Percentiles rank a stretch among this genome's conserved stretches.
phyloP scores from a whole-genome alignment of 53 echinoderm and acorn worm genomes.

The Arbacia lixula region DNA sequence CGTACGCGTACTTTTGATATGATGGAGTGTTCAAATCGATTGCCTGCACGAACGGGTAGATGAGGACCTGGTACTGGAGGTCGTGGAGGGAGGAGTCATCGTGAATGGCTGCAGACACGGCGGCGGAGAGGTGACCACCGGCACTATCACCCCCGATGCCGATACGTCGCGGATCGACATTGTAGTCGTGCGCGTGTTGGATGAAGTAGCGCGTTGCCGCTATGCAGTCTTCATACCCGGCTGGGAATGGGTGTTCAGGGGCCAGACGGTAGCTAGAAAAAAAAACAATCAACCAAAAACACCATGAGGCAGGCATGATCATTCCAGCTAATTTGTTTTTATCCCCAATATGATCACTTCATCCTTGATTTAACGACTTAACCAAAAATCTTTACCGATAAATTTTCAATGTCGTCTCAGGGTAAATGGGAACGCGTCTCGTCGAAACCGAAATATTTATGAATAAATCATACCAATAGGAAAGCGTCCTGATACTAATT shows the following conservation, averaged over 20 bases:
- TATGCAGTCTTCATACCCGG: conserved; percentile 72
- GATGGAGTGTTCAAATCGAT: conserved; percentile 78
- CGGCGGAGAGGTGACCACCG: conserved; percentile 75
- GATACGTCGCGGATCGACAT: conserved; percentile 61
- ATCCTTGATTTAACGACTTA: too few relatives aligned
- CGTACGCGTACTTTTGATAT: conserved; percentile 39
- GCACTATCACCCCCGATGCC: conserved; percentile 86
- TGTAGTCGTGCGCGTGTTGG: conserved; percentile 69
- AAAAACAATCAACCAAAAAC: too few relatives aligned
- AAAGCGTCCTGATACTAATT: too few relatives aligned
- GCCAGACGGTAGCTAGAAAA: conserved; percentile 76
- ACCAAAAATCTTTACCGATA: too few relatives aligned
- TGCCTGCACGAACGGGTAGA: conserved; percentile 75
- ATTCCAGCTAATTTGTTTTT: too few relatives aligned
- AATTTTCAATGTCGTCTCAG: too few relatives aligned
- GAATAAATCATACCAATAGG: too few relatives aligned
- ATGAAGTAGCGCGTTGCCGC: conserved; percentile 73
- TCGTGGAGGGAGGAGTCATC: conserved; percentile 67
- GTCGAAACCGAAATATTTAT: too few relatives aligned
- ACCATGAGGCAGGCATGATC: too few relatives aligned
- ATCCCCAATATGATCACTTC: too few relatives aligned
- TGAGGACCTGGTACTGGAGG: conserved; percentile 69
- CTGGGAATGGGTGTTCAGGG: conserved; percentile 74
- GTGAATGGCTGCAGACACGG: conserved; percentile 70
- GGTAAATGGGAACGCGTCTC: too few relatives aligned